Evolutionary conservation across 2,888 invertebrate genomes (phyloP), one percentile per base, ranked within the genome.

Genomic region (Rhagium mordax): DNA sequence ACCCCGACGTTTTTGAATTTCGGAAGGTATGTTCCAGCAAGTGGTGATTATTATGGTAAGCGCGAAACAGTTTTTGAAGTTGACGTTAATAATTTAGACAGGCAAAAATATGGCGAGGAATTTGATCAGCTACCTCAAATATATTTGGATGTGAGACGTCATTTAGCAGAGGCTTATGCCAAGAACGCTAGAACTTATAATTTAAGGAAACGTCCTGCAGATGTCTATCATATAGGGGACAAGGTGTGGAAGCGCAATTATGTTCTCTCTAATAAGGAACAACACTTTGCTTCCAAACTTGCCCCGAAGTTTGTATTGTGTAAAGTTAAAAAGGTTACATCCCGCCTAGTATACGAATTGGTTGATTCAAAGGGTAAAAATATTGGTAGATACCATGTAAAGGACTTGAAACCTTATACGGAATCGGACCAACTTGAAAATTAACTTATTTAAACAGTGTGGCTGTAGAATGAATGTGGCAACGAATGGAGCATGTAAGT

Each of bases 1-100:
- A 70, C 61, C 13, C 76, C 74, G 1, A 70, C 65, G 3, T 62
- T 64, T 61, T 57, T 77, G 8, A 76, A 73, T 66, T 78, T 75
- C 71, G 78, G 76, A 10, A 29, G 74, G 29, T 69, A 73, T 29
- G 70, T 74, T 1, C 76, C 70, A 0, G 10, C 71, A 3, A n/a
- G 29, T 24, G 74, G 75, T 18, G 48, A 69, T 13, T 75, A 70
- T 70, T 77, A 74, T 61, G 64, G 72, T 15, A 49, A 51, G 5
- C 15, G 69, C 13, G 20, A 61, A 5, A 55, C 64, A n/a, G 18
- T 27, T 27, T 47, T 53, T 33, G 48, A 62, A 5, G n/a, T 53
- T 53, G 55, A 70, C n/a, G 21, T 62, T 2, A 55, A 20, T 15
- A 33, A 51, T 3, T 3, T 20, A 16, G 49, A 70, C 15, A 20